These are phyloP conservation scores for Anagyrus pseudococci DNA, from an alignment of 2,888 invertebrate genomes.

Conservation along the genomic window DNA sequence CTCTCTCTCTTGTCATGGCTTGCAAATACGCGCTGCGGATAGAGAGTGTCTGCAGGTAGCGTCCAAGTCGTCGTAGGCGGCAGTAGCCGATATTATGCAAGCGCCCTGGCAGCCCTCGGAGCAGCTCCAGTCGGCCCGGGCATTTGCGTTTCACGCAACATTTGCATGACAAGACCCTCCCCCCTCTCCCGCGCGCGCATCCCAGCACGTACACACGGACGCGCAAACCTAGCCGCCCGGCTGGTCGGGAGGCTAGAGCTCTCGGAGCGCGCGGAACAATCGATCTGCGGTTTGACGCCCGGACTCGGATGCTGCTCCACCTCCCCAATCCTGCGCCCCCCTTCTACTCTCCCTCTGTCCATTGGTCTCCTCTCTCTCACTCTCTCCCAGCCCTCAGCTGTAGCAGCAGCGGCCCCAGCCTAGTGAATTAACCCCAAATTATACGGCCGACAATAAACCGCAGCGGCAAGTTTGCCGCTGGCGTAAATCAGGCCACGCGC, in stretches of 20 bases:
- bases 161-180: slow-evolving; percentile 56
- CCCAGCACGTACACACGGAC: not conserved
- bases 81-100: slow-evolving; percentile 19
- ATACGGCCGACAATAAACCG: slow-evolving; percentile 58
- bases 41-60: not conserved
- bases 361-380: no score
- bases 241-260: no score
- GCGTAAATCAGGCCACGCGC: slow-evolving; percentile 54
- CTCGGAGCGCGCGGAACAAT: slow-evolving; percentile 50
- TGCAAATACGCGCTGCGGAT: not conserved
- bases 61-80: no score
- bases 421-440: slow-evolving; percentile 60
- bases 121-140: not conserved
- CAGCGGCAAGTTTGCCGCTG: slow-evolving; percentile 50
- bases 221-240: no score
- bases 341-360: not conserved
- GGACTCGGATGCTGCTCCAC: not conserved
- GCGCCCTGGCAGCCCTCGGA: not conserved
- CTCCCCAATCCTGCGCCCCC: not conserved
- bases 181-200: slow-evolving; percentile 32
- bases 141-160: slow-evolving; percentile 49
- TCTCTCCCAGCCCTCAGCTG: not conserved
- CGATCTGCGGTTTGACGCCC: slow-evolving; percentile 61
- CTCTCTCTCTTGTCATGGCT: not conserved
- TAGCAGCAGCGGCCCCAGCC: no score